Evolutionary conservation across 2,113 vertebrate genomes (phyloP).

Genomic region (Gavialis gangeticus): DNA sequence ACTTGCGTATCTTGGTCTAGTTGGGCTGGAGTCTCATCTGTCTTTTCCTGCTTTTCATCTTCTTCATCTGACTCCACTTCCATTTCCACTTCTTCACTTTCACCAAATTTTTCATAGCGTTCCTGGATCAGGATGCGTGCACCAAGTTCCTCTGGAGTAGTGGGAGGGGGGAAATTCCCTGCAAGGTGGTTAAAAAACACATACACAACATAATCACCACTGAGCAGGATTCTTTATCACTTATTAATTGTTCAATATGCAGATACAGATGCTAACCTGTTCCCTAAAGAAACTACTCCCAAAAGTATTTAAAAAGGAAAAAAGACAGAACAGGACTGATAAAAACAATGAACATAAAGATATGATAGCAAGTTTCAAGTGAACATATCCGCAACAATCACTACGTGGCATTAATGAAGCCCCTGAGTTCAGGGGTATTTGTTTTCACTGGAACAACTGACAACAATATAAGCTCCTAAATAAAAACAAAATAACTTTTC

Average conservation of each 20-base stretch:
- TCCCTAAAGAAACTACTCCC: not conserved
- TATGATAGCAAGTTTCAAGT: not conserved
- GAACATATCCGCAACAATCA: not conserved
- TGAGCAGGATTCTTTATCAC: not conserved
- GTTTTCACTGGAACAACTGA: not conserved
- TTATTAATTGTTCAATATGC: not conserved
- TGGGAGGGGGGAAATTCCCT: constrained; percentile 98
- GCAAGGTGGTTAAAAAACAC: not conserved
- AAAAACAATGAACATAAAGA: not conserved
- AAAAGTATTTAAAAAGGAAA: not conserved
- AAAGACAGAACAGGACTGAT: not conserved
- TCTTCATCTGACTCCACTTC: constrained; percentile 98
- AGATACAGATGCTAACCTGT: not conserved
- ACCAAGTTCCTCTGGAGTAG: constrained; percentile 95
- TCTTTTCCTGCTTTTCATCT: constrained; percentile 86
- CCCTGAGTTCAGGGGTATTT: not conserved
- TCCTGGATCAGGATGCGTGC: constrained; percentile 98
- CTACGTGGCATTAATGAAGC: not conserved
- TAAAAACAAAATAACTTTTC: not conserved
- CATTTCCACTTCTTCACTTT: constrained; percentile 99
- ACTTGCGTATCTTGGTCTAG: constrained; percentile 97
- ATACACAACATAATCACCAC: not conserved
- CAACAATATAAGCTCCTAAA: not conserved
- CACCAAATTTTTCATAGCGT: constrained; percentile 97
- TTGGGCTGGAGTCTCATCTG: constrained; percentile 84